phyloP scores from a whole-genome alignment of 2,888 invertebrate species.

The Acrobasis repandana region DNA sequence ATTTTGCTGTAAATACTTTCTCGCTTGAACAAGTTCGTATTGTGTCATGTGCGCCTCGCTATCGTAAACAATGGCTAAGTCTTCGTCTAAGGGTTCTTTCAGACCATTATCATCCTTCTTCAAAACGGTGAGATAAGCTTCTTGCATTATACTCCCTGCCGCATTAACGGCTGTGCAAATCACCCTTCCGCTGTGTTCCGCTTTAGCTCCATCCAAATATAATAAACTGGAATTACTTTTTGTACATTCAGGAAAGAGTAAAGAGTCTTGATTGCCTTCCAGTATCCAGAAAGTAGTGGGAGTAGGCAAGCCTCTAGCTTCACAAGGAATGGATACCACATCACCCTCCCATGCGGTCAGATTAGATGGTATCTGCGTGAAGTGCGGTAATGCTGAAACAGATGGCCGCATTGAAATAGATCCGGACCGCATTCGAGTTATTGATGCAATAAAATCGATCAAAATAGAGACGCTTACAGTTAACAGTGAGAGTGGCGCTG shows the following conservation, averaged over 20 bases:
- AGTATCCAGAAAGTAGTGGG: slow-evolving; percentile 98
- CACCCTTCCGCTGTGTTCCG: slow-evolving; percentile 75
- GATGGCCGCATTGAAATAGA: slow-evolving; percentile 75
- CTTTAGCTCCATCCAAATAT: slow-evolving; percentile 71
- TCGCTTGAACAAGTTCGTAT: slow-evolving; percentile 90
- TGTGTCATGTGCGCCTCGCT: slow-evolving; percentile 83
- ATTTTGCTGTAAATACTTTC: slow-evolving; percentile 90
- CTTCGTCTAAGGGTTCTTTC: slow-evolving; percentile 58
- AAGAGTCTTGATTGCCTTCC: slow-evolving; percentile 91
- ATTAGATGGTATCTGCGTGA: slow-evolving; percentile 93
- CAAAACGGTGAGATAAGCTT: slow-evolving; percentile 74
- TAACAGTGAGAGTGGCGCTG: slow-evolving; percentile 93
- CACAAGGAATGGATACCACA: slow-evolving; percentile 95
- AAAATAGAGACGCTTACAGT: slow-evolving; percentile 88
- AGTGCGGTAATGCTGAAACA: slow-evolving; percentile 92
- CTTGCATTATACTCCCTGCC: slow-evolving; percentile 78
- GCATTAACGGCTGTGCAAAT: slow-evolving; percentile 78
- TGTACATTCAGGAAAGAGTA: slow-evolving; percentile 77
- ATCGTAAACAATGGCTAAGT: slow-evolving; percentile 61
- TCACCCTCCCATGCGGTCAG: slow-evolving; percentile 94
- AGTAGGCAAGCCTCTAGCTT: slow-evolving; percentile 94
- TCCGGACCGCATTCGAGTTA: slow-evolving; percentile 60
- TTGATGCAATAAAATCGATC: slow-evolving; percentile 68
- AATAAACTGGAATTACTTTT: slow-evolving; percentile 76
- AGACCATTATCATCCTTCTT: slow-evolving; percentile 71